Conservation (phyloP, 2,888 invertebrate species). For the Spilosoma lubricipeda region DNA sequence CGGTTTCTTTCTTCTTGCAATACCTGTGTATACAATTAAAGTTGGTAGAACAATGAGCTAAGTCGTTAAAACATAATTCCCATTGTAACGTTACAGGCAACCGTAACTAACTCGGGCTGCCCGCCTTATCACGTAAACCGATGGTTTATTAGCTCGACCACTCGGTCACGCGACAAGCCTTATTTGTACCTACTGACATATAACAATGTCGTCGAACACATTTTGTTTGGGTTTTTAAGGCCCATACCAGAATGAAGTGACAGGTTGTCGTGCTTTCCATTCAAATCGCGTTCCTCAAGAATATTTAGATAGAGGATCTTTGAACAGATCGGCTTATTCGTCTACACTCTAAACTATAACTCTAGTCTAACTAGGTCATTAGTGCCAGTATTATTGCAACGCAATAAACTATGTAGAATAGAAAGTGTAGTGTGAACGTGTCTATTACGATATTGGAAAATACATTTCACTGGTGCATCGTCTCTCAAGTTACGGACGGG, state of each 20-base stretch:
- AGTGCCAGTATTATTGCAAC: neutral
- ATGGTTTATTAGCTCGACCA: conserved; percentile 60
- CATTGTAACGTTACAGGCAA: conserved; percentile 58
- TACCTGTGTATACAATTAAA: conserved; percentile 63
- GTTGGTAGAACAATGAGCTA: conserved; percentile 61
- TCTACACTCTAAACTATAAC: neutral
- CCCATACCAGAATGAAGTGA: neutral
- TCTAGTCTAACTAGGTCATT: neutral
- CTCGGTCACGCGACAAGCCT: conserved; percentile 61
- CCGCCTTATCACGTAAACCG: conserved; percentile 62
- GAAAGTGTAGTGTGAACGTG: conserved; percentile 15
- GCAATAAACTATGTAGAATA: conserved; percentile 12
- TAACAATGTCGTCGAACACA: conserved; percentile 34
- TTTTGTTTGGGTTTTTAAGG: conserved; percentile 22
- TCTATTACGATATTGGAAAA: conserved; percentile 38
- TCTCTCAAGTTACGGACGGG: conserved; percentile 53
- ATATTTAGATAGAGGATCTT: neutral
- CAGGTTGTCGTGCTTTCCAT: neutral
- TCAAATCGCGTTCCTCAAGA: neutral
- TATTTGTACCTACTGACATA: conserved; percentile 55
- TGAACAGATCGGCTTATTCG: neutral
- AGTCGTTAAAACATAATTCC: conserved; percentile 64
- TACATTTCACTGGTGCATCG: conserved; percentile 50
- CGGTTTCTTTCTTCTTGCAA: conserved; percentile 52
- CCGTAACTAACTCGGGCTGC: conserved; percentile 49